These are phyloP conservation scores for Prorops nasuta DNA, from an alignment of 1,140 invertebrate genomes.

Conservation along the genomic window DNA sequence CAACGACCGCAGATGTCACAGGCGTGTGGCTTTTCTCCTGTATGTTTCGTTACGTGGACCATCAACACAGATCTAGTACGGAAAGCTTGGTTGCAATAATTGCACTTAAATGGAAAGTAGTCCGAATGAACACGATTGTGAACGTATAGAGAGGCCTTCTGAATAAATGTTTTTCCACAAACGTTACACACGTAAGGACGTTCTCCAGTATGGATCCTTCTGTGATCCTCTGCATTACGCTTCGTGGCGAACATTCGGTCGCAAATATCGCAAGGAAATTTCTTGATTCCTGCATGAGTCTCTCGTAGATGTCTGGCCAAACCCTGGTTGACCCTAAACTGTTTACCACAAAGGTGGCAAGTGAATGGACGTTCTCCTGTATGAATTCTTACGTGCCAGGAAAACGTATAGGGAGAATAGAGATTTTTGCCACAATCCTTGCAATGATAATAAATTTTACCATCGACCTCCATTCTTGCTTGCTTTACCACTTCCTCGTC, in stretches of 20 bases:
- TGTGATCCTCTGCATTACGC: slow-evolving; percentile 56
- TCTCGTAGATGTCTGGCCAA: slow-evolving; percentile 63
- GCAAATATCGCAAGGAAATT: slow-evolving; percentile 60
- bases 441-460: slow-evolving; percentile 59
- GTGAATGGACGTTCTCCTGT: slow-evolving; percentile 70
- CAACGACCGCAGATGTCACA: slow-evolving; percentile 63
- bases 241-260: slow-evolving; percentile 57
- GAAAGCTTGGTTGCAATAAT: slow-evolving; percentile 64
- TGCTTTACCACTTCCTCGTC: slow-evolving; percentile 47
- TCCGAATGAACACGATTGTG: slow-evolving; percentile 60
- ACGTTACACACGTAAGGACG: slow-evolving; percentile 62
- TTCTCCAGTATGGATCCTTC: slow-evolving; percentile 63
- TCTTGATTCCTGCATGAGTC: slow-evolving; percentile 64
- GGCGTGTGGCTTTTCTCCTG: slow-evolving; percentile 65
- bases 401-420: slow-evolving; percentile 61
- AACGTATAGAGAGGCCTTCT: slow-evolving; percentile 59
- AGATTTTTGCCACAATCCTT: slow-evolving; percentile 62
- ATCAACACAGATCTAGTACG: slow-evolving; percentile 60
- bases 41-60: slow-evolving; percentile 64
- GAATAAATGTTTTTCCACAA: slow-evolving; percentile 61
- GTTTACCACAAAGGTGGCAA: slow-evolving; percentile 73
- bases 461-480: slow-evolving; percentile 52
- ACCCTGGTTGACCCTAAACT: slow-evolving; percentile 66
- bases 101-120: slow-evolving; percentile 61
- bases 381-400: too few species aligned